Percentiles rank a stretch among this genome's conserved stretches.
These are phyloP conservation scores for Ophioninae sp. DNA, from an alignment of 2,888 invertebrate species.

Conservation along the genomic window DNA sequence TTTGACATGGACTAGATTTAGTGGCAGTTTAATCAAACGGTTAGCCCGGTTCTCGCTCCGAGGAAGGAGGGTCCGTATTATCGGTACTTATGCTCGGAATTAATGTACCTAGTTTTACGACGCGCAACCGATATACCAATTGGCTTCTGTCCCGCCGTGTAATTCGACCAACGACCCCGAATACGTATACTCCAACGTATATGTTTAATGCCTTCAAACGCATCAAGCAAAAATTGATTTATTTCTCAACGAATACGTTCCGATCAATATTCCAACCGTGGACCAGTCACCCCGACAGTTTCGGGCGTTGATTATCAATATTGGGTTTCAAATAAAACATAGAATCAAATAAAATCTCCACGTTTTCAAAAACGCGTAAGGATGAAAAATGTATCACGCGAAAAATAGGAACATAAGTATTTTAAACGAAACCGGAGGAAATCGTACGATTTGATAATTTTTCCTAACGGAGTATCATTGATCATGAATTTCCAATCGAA, in stretches of 20 bases:
- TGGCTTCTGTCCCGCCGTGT: constrained; percentile 39
- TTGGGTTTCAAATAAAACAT: not conserved
- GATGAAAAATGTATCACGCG: not conserved
- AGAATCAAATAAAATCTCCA: not conserved
- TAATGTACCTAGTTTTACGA: constrained; percentile 62
- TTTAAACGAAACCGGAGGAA: not conserved
- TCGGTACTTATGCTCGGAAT: constrained; percentile 63
- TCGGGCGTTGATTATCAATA: not conserved
- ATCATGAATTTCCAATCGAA: not conserved
- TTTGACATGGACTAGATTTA: constrained; percentile 65
- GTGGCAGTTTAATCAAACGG: constrained; percentile 66
- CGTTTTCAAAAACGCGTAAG: not conserved
- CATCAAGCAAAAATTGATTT: not conserved
- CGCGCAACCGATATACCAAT: constrained; percentile 55
- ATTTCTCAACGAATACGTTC: not conserved
- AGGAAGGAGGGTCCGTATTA: constrained; percentile 60
- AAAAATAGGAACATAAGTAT: not conserved
- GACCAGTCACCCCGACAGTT: not conserved
- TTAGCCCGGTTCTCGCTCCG: constrained; percentile 49
- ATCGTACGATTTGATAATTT: not conserved
- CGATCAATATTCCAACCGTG: not conserved
- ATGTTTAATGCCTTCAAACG: not conserved
- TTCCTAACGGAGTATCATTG: not conserved
- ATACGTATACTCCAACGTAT: not conserved
- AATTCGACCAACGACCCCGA: not conserved